phyloP scores from a whole-genome alignment of 2,113 vertebrate species.

The Herpetotheres cachinnans region DNA sequence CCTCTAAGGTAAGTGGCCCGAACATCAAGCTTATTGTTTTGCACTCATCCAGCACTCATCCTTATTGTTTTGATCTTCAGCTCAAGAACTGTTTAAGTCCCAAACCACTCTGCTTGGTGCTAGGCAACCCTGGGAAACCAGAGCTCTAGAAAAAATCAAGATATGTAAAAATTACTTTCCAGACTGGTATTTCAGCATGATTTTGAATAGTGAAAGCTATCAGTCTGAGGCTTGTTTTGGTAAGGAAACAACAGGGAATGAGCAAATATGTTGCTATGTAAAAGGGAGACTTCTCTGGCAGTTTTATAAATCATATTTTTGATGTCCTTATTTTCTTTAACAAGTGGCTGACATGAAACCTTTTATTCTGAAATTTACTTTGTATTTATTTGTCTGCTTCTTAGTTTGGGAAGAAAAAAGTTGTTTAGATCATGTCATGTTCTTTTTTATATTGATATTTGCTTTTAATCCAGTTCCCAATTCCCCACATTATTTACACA shows the following conservation, averaged over 20 bases:
- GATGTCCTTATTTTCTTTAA: not conserved
- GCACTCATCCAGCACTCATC: not conserved
- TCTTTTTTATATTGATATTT: not conserved
- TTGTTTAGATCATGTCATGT: not conserved
- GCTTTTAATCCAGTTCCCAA: not conserved
- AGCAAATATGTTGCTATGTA: not conserved
- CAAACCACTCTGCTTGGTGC: not conserved
- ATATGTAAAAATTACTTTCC: not conserved
- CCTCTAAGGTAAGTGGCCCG: not conserved
- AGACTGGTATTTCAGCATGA: not conserved
- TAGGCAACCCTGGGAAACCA: not conserved
- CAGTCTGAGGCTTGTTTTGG: not conserved
- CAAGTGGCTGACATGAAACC: not conserved
- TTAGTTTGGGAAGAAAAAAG: not conserved
- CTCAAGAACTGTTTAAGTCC: not conserved
- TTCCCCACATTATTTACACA: not conserved
- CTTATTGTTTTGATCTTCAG: not conserved
- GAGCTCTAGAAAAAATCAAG: not conserved
- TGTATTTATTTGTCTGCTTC: not conserved
- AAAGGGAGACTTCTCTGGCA: not conserved
- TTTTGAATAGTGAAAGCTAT: not conserved
- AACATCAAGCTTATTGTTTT: not conserved
- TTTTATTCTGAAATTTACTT: not conserved
- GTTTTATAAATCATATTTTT: not conserved
- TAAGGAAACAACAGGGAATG: not conserved